Evolutionary conservation across 2,888 invertebrate species (phyloP).

Genomic region (Xanthia icteritia): DNA sequence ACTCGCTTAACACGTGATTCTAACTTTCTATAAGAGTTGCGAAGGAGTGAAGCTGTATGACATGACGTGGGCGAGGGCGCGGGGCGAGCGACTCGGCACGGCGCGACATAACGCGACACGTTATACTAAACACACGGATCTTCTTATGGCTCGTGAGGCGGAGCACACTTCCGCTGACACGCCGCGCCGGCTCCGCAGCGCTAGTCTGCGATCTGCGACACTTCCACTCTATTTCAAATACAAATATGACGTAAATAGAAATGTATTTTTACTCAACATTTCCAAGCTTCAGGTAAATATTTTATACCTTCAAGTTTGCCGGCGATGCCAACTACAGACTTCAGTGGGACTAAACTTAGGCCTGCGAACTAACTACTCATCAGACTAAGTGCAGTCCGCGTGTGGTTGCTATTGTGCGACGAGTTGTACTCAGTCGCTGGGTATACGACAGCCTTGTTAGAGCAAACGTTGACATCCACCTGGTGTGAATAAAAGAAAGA

Average conservation of each 20-base stretch:
- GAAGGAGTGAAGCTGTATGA: conserved; percentile 2
- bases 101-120: not conserved
- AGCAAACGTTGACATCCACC: conserved; percentile 7
- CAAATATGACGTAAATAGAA: conserved; percentile 51
- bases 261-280: conserved; percentile 29
- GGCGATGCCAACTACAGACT: not conserved
- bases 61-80: not conserved
- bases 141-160: conserved; percentile 18
- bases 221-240: conserved; percentile 54
- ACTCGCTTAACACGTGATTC: not conserved
- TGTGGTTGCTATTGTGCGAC: conserved; percentile 7
- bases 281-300: conserved; percentile 25
- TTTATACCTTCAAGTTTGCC: not conserved
- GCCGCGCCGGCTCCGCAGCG: conserved; percentile 16
- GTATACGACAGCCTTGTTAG: not conserved
- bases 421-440: not conserved
- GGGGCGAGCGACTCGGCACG: not conserved
- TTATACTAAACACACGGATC: not conserved
- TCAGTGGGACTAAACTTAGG: conserved; percentile 6
- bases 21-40: conserved; percentile 10
- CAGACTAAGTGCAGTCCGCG: conserved; percentile 49
- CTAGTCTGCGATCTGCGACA: conserved; percentile 25
- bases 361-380: conserved; percentile 38
- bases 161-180: conserved; percentile 52
- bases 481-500: not conserved